phyloP scores from a whole-genome alignment of 2,888 invertebrate genomes.

The Drosophila greeni region DNA sequence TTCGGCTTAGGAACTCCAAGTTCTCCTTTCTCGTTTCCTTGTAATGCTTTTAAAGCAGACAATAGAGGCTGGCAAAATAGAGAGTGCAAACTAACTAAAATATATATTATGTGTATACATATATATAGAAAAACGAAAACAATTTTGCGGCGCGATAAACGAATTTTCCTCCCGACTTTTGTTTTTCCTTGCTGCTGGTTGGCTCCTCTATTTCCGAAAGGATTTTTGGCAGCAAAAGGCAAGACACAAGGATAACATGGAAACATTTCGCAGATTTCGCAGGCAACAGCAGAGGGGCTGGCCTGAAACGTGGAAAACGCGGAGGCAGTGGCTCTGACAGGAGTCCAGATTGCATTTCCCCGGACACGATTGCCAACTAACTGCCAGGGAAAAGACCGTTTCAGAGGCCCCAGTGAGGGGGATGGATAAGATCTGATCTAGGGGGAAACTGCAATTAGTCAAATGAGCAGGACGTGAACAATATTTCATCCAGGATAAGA shows the following conservation, averaged over 20 bases:
- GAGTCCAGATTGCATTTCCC: conserved; percentile 39
- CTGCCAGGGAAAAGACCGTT: conserved; percentile 18
- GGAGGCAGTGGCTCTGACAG: conserved; percentile 27
- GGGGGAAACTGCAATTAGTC: conserved; percentile 36
- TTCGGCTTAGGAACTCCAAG: background rate
- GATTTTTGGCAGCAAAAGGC: conserved; percentile 36
- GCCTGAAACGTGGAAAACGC: conserved; percentile 35
- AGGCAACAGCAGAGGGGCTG: conserved; percentile 46
- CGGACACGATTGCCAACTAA: conserved; percentile 29
- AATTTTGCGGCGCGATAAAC: conserved; percentile 68
- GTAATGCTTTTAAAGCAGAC: conserved; percentile 56
- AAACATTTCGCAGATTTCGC: conserved; percentile 38
- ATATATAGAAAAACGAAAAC: conserved; percentile 55
- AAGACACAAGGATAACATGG: conserved; percentile 48
- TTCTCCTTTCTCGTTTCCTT: conserved; percentile 18
- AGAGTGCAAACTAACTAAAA: conserved; percentile 44
- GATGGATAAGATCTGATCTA: conserved; percentile 21
- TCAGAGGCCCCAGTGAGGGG: conserved; percentile 9
- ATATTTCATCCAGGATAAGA: conserved; percentile 34
- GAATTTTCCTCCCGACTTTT: conserved; percentile 57
- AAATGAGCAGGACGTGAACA: conserved; percentile 41
- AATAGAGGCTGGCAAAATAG: conserved; percentile 33
- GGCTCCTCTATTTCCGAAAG: conserved; percentile 6
- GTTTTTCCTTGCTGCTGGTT: conserved; percentile 9
- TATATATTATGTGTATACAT: conserved; percentile 41